A percentile compares a stretch with the other conserved stretches of the same genome.
Conservation (phyloP, 2,888 invertebrate genomes). For the Clepsis dumicolana region DNA sequence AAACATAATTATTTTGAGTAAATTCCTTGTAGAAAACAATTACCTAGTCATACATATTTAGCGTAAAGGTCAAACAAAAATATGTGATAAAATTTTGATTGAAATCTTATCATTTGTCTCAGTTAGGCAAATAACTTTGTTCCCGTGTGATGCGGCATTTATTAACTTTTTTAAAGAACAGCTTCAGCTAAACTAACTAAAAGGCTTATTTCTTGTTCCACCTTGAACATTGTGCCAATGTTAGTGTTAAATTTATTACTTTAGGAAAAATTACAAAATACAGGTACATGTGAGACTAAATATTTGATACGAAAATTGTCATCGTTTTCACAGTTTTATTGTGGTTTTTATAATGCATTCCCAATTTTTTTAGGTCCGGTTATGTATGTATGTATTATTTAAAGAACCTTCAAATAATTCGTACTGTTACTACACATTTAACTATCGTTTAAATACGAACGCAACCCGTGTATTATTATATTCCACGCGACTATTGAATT, state of each 20-base stretch:
- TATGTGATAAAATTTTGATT: conserved; percentile 29
- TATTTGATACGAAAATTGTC: conserved; percentile 52
- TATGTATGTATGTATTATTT: no score
- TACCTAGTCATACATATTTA: conserved; percentile 43
- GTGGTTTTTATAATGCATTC: conserved; percentile 13
- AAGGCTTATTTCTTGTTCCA: conserved; percentile 21
- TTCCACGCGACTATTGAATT: no score
- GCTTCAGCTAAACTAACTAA: not conserved
- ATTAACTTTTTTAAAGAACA: not conserved
- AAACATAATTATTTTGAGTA: conserved; percentile 31
- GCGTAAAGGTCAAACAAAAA: conserved; percentile 27
- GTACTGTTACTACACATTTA: no score
- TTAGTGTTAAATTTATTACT: conserved; percentile 38
- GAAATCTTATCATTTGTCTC: not conserved
- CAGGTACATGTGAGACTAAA: conserved; percentile 52
- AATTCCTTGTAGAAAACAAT: conserved; percentile 39
- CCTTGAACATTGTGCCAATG: conserved; percentile 59
- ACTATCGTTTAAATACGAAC: no score
- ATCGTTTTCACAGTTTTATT: conserved; percentile 3
- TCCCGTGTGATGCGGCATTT: not conserved
- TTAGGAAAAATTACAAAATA: conserved; percentile 39
- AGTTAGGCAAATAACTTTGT: not conserved
- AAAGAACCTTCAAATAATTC: no score
- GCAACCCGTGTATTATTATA: no score
- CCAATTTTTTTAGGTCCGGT: not conserved